Evolutionary conservation across 2,888 invertebrate genomes (phyloP).

Genomic region (Harmothoe impar): DNA sequence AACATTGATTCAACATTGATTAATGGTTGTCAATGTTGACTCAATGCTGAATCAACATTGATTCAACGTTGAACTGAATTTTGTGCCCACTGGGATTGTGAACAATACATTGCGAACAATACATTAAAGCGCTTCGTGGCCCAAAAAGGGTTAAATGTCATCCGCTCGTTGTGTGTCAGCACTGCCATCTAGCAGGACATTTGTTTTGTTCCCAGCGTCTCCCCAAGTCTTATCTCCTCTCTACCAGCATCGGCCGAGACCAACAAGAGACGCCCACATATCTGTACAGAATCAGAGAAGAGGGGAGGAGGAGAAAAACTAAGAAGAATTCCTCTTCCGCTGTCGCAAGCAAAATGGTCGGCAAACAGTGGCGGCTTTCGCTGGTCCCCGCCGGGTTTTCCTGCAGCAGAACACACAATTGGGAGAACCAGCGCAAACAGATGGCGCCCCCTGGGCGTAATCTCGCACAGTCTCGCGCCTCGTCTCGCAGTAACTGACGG

Average conservation of each 20-base stretch:
- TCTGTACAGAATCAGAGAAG: neutral
- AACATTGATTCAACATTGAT: no score
- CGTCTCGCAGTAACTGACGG: neutral
- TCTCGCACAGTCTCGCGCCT: constrained; percentile 16
- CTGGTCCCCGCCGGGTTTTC: neutral
- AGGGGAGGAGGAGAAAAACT: neutral
- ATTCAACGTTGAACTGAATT: no score
- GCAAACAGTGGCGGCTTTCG: neutral
- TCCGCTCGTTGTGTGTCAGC: neutral
- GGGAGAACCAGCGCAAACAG: neutral
- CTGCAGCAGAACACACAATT: constrained; percentile 19
- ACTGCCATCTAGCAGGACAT: neutral
- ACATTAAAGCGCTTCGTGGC: no score
- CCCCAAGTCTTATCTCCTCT: neutral
- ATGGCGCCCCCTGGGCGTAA: neutral
- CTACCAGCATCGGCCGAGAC: neutral
- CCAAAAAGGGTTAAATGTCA: no score
- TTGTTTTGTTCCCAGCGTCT: neutral
- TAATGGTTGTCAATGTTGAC: no score
- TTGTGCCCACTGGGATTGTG: no score
- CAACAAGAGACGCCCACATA: neutral
- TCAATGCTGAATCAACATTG: no score
- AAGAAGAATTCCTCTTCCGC: neutral
- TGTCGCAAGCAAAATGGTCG: constrained; percentile 1
- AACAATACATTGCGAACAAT: no score